Evolutionary conservation across 2,888 invertebrate genomes (phyloP), one percentile per base, ranked within the genome.

Genomic region (Leucoma salicis): DNA sequence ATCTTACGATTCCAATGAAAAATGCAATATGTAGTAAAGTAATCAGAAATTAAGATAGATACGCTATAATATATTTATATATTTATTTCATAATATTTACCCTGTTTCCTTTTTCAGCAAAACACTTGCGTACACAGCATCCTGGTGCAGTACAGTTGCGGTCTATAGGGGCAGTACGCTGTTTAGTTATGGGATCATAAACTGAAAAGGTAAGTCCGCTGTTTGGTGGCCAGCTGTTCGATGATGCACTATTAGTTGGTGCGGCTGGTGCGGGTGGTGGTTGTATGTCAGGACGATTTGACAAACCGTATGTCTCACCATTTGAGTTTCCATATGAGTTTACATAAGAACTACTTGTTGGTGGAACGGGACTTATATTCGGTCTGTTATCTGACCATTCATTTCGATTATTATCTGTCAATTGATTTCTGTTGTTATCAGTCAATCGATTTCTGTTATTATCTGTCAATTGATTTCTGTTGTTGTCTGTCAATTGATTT

Each of bases 21-120:
- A n/a, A n/a, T n/a, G n/a, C n/a, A n/a, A n/a, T n/a, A n/a, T n/a
- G n/a, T n/a, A n/a, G n/a, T n/a, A n/a, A n/a, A n/a, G n/a, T n/a
- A n/a, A n/a, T n/a, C n/a, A n/a, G n/a, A n/a, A n/a, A n/a, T n/a
- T n/a, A n/a, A n/a, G n/a, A n/a, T n/a, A n/a, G n/a, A n/a, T n/a
- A n/a, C n/a, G n/a, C n/a, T n/a, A n/a, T n/a, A n/a, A n/a, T n/a
- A n/a, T n/a, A n/a, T n/a, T n/a, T n/a, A n/a, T n/a, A n/a, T n/a
- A n/a, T n/a, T n/a, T n/a, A n/a, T n/a, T n/a, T 31, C 29, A 29
- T 12, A 31, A n/a, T 44, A 78, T 90, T 78, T 86, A 95, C 95
- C 67, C 95, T 90, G 46, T 91, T 92, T 71, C 97, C 97, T 82
- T 97, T 97, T 80, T 96, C 96, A 1, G 97, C 96, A 55, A 95